Evolutionary conservation across 2,888 invertebrate genomes (phyloP).

Genomic region (Hedychridium roseum): DNA sequence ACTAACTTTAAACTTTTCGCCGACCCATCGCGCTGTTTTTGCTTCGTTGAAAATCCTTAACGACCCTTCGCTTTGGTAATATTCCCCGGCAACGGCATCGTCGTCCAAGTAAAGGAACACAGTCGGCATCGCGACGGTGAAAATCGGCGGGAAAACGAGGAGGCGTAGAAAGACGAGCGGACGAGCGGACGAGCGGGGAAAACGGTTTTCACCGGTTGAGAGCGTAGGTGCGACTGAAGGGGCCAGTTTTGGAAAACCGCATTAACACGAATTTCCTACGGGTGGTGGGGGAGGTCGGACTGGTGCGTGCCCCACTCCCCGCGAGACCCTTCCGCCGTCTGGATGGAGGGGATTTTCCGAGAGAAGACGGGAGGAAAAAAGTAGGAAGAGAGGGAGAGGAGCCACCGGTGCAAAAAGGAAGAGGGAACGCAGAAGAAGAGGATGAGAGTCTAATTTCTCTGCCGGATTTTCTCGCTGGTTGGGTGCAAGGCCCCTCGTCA

Average conservation of each 20-base stretch:
- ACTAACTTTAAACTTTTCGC: no score
- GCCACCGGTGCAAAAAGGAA: no score
- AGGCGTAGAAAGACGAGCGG: not conserved
- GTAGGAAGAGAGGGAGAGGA: slow-evolving; percentile 12
- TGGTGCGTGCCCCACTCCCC: slow-evolving; percentile 20
- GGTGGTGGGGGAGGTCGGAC: slow-evolving; percentile 12
- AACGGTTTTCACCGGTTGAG: slow-evolving; percentile 26
- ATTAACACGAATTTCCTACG: slow-evolving; percentile 15
- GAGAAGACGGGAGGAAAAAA: not conserved
- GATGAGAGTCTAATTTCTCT: no score
- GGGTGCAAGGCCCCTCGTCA: no score
- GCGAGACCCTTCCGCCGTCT: slow-evolving; percentile 19
- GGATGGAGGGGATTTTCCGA: not conserved
- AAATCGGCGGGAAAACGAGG: not conserved
- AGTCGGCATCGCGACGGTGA: not conserved
- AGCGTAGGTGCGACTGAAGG: slow-evolving; percentile 53
- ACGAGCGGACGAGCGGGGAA: slow-evolving; percentile 20
- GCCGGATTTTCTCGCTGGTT: no score
- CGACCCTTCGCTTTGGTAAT: no score
- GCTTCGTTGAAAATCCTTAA: no score
- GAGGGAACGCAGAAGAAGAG: no score
- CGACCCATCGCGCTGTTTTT: no score
- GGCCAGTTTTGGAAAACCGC: slow-evolving; percentile 5
- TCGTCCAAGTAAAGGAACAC: not conserved
- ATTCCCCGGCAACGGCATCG: not conserved